These are phyloP conservation scores for Micrasema longulum DNA, from an alignment of 1,140 invertebrate species.

Conservation along the genomic window DNA sequence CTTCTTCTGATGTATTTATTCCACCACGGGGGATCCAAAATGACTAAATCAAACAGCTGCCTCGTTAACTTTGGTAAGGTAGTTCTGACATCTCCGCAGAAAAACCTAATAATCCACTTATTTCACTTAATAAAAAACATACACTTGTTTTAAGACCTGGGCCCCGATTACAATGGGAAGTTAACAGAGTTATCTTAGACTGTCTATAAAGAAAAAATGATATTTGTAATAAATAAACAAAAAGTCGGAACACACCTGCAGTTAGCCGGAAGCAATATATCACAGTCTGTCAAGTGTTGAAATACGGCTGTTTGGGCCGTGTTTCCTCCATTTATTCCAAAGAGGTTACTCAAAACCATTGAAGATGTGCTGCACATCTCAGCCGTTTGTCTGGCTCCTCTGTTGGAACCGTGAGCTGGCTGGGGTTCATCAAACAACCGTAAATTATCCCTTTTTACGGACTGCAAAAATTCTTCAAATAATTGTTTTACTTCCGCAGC, in stretches of 20 bases:
- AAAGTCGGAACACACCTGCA: conserved; percentile 57
- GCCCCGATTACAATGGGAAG: no score
- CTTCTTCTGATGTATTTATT: conserved; percentile 90
- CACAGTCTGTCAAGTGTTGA: conserved; percentile 36
- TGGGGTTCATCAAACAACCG: neutral
- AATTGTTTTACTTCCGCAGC: conserved; percentile 30
- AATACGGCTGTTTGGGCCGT: conserved; percentile 18
- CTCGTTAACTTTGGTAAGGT: conserved; percentile 58
- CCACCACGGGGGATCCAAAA: conserved; percentile 94
- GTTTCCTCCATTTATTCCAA: conserved; percentile 42
- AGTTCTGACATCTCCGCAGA: conserved; percentile 60
- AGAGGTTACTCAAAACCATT: conserved; percentile 12
- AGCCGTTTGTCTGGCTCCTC: conserved; percentile 27
- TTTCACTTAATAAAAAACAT: neutral
- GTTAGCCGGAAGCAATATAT: conserved; percentile 60
- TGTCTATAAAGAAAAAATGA: neutral
- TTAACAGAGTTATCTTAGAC: no score
- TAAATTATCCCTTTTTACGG: neutral
- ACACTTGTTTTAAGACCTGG: neutral
- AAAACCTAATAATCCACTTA: conserved; percentile 57
- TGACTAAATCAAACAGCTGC: conserved; percentile 79
- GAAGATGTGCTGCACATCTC: conserved; percentile 32
- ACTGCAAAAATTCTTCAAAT: conserved; percentile 33
- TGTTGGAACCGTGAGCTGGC: conserved; percentile 16
- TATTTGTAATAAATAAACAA: neutral